A percentile compares a stretch with the other conserved stretches of the same genome.
phyloP scores from a whole-genome alignment of 1,140 invertebrate species.

The Drosophila ogumai region DNA sequence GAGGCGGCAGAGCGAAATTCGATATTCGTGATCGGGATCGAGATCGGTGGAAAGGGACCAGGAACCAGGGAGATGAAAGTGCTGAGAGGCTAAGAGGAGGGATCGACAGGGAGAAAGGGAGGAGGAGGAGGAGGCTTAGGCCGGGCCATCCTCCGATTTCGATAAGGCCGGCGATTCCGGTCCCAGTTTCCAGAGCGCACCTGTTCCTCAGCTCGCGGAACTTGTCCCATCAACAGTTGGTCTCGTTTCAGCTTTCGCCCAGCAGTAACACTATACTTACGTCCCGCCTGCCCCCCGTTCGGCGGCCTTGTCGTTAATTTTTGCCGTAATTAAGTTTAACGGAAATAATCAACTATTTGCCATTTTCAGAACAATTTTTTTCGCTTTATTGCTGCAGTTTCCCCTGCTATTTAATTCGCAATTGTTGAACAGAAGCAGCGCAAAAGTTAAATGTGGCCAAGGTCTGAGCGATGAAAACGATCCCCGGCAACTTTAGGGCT shows the following conservation, averaged over 20 bases:
- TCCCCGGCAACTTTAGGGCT: constrained; percentile 61
- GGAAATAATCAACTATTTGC: constrained; percentile 68
- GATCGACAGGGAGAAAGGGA: background rate
- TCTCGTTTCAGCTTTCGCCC: constrained; percentile 7
- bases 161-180: constrained; percentile 20
- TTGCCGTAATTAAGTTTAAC: constrained; percentile 59
- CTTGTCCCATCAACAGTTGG: constrained; percentile 44
- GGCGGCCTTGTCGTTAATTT: constrained; percentile 50
- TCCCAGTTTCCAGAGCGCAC: constrained; percentile 18
- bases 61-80: constrained; percentile 11
- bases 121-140: constrained; percentile 15
- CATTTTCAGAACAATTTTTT: constrained; percentile 34
- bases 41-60: constrained; percentile 9
- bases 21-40: constrained; percentile 48
- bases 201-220: constrained; percentile 23
- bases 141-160: constrained; percentile 36
- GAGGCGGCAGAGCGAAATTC: constrained; percentile 70
- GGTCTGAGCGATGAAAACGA: constrained; percentile 73
- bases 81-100: constrained; percentile 12
- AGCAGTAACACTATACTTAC: constrained; percentile 19
- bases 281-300: constrained; percentile 1
- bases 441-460: constrained; percentile 77
- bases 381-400: constrained; percentile 14
- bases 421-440: constrained; percentile 45
- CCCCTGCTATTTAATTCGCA: constrained; percentile 13